These are phyloP conservation scores for Brachypalpus laphriformis DNA, from an alignment of 2,888 invertebrate species.

Conservation along the genomic window DNA sequence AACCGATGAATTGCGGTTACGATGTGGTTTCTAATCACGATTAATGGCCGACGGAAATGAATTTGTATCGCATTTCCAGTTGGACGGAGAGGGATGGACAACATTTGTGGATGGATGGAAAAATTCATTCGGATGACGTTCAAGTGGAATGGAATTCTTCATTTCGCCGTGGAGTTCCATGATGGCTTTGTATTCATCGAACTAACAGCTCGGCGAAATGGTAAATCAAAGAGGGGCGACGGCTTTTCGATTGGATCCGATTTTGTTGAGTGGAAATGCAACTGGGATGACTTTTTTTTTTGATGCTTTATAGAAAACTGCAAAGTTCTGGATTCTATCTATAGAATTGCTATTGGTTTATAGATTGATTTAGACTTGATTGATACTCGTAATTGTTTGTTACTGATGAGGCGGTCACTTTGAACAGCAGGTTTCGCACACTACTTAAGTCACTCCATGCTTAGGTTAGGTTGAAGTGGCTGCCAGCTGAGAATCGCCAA, in stretches of 20 bases:
- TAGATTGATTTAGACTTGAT: too few species aligned
- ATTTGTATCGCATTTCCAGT: slow-evolving; percentile 4
- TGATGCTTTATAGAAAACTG: too few species aligned
- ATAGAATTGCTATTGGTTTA: too few species aligned
- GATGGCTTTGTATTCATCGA: neutral
- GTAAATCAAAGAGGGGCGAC: slow-evolving; percentile 32
- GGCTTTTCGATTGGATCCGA: neutral
- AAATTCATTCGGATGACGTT: neutral
- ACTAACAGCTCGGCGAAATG: slow-evolving; percentile 43
- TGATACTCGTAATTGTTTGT: too few species aligned
- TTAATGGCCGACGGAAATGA: slow-evolving; percentile 70
- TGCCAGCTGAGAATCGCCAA: too few species aligned
- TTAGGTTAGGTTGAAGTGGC: too few species aligned
- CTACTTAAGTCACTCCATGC: too few species aligned
- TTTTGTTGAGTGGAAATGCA: neutral
- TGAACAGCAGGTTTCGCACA: too few species aligned
- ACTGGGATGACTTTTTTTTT: neutral
- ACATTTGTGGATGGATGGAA: neutral
- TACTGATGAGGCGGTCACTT: too few species aligned
- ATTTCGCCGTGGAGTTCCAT: slow-evolving; percentile 20
- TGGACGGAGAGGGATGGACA: neutral
- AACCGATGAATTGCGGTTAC: slow-evolving; percentile 62
- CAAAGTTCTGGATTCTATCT: too few species aligned
- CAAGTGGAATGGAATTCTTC: neutral
- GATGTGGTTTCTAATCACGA: slow-evolving; percentile 46